Base-by-base conservation (phyloP, 2,888 invertebrate species). In the Crepidodera aurea region DNA sequence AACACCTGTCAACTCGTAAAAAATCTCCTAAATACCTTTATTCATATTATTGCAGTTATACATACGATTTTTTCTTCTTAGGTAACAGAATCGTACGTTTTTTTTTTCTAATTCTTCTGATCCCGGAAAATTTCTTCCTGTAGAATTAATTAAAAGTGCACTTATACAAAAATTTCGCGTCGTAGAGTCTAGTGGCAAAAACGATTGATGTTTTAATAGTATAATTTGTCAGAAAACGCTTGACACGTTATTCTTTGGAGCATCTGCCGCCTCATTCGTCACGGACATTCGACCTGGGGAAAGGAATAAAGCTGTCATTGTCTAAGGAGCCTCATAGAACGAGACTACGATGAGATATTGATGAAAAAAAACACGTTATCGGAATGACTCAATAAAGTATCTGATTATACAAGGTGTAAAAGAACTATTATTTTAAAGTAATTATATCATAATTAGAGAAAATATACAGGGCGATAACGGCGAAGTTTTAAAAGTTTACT, bases 251-350 rank as follows among this genome's bases (percentile, higher is more conserved):
- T 57, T 64, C 60, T 64, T 64, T 57, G 40, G 16, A 39, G 60
- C 70, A 70, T 67, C 66, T 70, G 70, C 68, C 63, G 64, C 66
- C 39, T 27, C 60, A 68, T 70, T 70, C 66, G 70, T 63, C 53
- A 51, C 66, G 64, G 63, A 67, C 64, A 68, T 69, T 69, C 67
- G 61, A 42, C 32, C 34, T 32, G 55, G 34, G 34, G 25, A 56
- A 55, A 51, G 54, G 55, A 61, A 61, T 56, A 40, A 56, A 56
- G 44, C 51, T 42, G 55, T 50, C 55, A 51, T 57, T 57, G 56
- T 57, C 39, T 57, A 55, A 48, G 56, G 56, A 48, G 56, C 46
- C 34, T 37, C 39, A 37, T 37, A 37, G 46, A 57, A 57, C 48
- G 56, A 56, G 56, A 56, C 56, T 44, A 46, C 18, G 46, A 46